These are phyloP conservation scores for Nasua narica DNA, from an alignment of 2,797 vertebrate species.

Conservation along the genomic window DNA sequence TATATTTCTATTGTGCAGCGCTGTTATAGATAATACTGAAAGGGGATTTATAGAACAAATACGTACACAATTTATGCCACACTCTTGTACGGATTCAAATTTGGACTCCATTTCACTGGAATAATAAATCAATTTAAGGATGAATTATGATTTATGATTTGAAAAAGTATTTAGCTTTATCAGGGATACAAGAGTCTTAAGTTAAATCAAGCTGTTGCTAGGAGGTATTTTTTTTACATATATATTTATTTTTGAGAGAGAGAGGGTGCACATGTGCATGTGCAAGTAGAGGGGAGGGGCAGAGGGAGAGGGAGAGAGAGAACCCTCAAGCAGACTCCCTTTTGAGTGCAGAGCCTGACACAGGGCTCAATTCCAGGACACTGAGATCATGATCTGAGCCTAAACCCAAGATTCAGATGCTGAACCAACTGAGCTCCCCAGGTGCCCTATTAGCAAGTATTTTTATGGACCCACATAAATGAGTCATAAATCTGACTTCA, in stretches of 20 bases:
- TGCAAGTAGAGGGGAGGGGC: too few species aligned
- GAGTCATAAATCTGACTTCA: neutral
- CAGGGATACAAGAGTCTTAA: neutral
- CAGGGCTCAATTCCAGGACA: neutral
- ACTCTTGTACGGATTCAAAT: neutral
- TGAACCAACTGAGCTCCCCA: neutral
- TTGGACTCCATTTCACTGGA: neutral
- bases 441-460: neutral
- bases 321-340: neutral
- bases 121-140: neutral
- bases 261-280: neutral
- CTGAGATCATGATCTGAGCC: neutral
- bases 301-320: neutral
- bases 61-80: neutral
- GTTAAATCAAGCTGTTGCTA: neutral
- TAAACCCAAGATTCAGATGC: neutral
- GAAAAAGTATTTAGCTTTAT: neutral
- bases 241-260: neutral
- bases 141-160: neutral
- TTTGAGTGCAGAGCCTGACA: neutral
- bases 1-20: neutral
- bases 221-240: neutral
- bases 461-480: neutral
- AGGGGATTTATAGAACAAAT: neutral
- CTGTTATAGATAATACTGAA: neutral